Conservation (phyloP, 2,797 vertebrate genomes). For the Antrozous pallidus region DNA sequence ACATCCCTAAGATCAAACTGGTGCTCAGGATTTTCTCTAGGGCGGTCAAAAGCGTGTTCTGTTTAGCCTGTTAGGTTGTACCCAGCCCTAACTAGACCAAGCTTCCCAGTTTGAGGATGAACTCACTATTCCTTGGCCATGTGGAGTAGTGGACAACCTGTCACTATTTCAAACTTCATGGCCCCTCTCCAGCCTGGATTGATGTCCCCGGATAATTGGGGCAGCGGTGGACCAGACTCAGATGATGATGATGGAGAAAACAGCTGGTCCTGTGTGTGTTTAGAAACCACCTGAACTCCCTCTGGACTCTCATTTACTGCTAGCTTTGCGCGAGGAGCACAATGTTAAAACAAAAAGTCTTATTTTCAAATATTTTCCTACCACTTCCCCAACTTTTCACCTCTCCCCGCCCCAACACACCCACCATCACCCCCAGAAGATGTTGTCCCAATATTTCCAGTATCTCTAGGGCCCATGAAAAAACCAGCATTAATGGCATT, state of each 20-base stretch:
- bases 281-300: constrained; percentile 38
- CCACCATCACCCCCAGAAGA: neutral
- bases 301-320: constrained; percentile 38
- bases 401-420: neutral
- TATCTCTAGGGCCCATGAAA: neutral
- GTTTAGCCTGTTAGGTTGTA: neutral
- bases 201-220: constrained; percentile 56
- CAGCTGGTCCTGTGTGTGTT: neutral
- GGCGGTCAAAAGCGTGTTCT: neutral
- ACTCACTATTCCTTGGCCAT: neutral
- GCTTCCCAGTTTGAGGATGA: neutral
- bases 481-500: constrained; percentile 51
- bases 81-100: neutral
- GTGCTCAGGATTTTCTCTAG: neutral
- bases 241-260: neutral
- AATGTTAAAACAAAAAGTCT: constrained; percentile 6
- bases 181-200: constrained; percentile 1
- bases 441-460: neutral
- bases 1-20: neutral
- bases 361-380: constrained; percentile 29
- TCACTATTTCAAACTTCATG: constrained; percentile 5
- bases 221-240: neutral
- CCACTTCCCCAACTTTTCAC: neutral
- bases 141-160: neutral
- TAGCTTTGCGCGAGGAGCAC: neutral